Evolutionary conservation across 2,797 vertebrate species (phyloP).

Genomic region (Molothrus ater): DNA sequence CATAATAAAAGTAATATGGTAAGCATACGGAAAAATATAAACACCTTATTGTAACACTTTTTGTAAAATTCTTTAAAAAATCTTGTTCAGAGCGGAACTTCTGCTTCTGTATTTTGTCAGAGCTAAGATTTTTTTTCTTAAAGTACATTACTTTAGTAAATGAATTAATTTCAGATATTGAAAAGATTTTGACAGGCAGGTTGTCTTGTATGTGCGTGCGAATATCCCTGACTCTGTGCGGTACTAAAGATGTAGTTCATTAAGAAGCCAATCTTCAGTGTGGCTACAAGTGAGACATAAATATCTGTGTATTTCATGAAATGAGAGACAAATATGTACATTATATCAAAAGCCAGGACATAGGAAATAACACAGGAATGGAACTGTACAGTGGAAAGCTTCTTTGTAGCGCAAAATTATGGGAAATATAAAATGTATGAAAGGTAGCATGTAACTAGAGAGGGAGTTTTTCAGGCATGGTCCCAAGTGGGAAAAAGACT

Average conservation of each 20-base stretch:
- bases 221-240: neutral
- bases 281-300: constrained; percentile 14
- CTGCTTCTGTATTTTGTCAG: neutral
- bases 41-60: constrained; percentile 74
- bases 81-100: neutral
- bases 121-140: neutral
- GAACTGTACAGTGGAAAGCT: neutral
- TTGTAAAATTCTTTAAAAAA: constrained; percentile 44
- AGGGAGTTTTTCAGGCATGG: constrained; percentile 5
- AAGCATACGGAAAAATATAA: constrained; percentile 80
- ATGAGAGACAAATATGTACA: neutral
- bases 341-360: neutral
- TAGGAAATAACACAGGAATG: neutral
- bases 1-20: constrained; percentile 81
- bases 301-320: neutral
- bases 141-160: constrained; percentile 16
- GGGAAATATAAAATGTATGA: constrained; percentile 50
- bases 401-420: constrained; percentile 32
- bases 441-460: constrained; percentile 6
- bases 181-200: constrained; percentile 47
- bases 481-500: neutral
- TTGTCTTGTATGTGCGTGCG: neutral
- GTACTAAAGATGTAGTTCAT: constrained; percentile 59
- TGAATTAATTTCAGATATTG: constrained; percentile 41
- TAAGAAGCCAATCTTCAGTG: constrained; percentile 34